Base-by-base conservation (phyloP, 2,113 vertebrate species). In the Pituophis catenifer region DNA sequence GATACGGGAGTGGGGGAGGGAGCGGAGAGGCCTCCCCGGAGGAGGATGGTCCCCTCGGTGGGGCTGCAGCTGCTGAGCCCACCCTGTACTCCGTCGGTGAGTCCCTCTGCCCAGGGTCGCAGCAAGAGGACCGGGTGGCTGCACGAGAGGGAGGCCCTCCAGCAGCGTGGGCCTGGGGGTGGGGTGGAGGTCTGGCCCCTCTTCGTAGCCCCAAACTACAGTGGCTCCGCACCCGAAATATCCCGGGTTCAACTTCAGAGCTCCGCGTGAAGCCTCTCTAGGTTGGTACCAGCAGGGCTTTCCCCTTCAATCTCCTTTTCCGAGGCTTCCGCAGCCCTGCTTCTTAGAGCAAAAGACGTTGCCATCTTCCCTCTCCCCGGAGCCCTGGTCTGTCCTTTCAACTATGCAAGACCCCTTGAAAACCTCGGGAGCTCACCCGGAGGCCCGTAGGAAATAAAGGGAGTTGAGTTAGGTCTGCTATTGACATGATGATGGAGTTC, bases 31-130 rank as follows among this genome's bases (percentile, higher is more conserved):
- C 93, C 86, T 17, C 96, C 94, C 91, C 92, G 96, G 95, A 89
- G 92, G 92, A 93, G 88, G 92, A 97, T 96, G 97, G 97, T 97
- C 96, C 97, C 97, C 94, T 96, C 94, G 55, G 96, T 94, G 96
- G 97, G 96, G 96, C 95, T 86, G 94, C 96, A 93, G 94, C 91
- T 87, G 91, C 95, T 38, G 87, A 92, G 92, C 57, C 93, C 95
- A 91, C 92, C 95, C 95, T 90, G 92, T 91, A 91, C 91, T 88
- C 86, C 93, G 89, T n/a, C 92, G 92, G 97, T 97, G 95, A 97
- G 93, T 94, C 57, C 65, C 87, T 57, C 38, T 6, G 90, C 62
- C 11, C 54, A 52, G 38, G 90, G 62, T 55, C 59, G 86, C 12
- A 44, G 53, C 17, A 21, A 33, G 75, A 44, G 75, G 29, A 33